phyloP scores from a whole-genome alignment of 2,113 vertebrate genomes.

The Anhinga anhinga region DNA sequence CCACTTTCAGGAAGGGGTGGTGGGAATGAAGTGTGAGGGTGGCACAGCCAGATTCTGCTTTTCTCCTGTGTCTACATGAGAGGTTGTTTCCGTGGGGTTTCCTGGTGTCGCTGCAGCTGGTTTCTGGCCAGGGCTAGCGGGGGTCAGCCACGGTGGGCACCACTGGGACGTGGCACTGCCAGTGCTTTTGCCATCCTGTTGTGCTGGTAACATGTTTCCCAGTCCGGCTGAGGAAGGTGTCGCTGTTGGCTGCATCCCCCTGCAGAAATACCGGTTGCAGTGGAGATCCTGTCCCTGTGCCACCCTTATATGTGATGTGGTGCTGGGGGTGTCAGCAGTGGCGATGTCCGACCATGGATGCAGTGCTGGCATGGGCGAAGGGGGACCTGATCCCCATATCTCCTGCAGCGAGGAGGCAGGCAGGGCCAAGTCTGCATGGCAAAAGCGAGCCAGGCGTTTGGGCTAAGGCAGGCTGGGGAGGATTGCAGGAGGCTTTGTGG shows the following conservation, averaged over 20 bases:
- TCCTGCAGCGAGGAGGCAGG: not conserved
- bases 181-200: not conserved
- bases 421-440: not conserved
- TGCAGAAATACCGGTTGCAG: not conserved
- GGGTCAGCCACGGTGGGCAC: not conserved
- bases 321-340: not conserved
- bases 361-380: not conserved
- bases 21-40: not conserved
- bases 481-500: not conserved
- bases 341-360: not conserved
- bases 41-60: not conserved
- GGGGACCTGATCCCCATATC: too few species aligned
- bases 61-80: not conserved
- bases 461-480: not conserved
- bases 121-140: not conserved
- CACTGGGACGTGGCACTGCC: accelerated
- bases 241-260: not conserved
- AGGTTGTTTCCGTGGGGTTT: not conserved
- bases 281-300: accelerated
- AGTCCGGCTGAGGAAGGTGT: accelerated
- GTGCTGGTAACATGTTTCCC: accelerated
- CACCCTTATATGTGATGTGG: not conserved
- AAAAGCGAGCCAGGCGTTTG: accelerated
- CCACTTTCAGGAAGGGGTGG: not conserved
- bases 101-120: not conserved